A percentile compares a stretch with the other conserved stretches of the same genome.
These are phyloP conservation scores for Heterodera filipjevi DNA, from an alignment of 2,888 invertebrate species.

Conservation along the genomic window DNA sequence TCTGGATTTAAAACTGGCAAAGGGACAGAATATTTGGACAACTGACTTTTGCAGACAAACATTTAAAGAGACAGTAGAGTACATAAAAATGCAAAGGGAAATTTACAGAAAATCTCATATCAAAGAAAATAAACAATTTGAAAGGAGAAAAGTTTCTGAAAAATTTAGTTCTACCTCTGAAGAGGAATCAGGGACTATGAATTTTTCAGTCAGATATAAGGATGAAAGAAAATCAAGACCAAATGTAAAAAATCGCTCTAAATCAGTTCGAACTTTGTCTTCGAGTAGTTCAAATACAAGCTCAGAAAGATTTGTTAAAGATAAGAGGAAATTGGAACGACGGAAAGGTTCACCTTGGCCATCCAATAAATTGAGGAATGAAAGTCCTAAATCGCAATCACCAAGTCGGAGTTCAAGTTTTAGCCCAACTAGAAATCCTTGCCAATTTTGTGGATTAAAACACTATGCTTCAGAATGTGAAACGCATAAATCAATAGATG, in stretches of 20 bases:
- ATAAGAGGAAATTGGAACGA: background rate
- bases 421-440: background rate
- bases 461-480: background rate
- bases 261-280: background rate
- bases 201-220: slow-evolving; percentile 11
- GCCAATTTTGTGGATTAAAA: background rate
- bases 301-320: background rate
- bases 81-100: background rate
- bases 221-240: background rate
- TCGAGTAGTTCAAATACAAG: background rate
- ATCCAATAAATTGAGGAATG: background rate
- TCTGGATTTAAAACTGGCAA: background rate
- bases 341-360: background rate
- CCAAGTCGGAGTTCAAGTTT: background rate
- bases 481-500: background rate
- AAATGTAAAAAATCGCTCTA: background rate
- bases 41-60: background rate
- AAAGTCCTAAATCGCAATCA: background rate
- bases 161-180: background rate
- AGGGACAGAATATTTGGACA: background rate
- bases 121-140: background rate
- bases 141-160: no score
- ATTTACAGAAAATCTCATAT: background rate
- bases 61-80: background rate
- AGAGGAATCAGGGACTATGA: background rate